Conservation (phyloP, 2,797 vertebrate genomes). For the Rhabdomys pumilio region DNA sequence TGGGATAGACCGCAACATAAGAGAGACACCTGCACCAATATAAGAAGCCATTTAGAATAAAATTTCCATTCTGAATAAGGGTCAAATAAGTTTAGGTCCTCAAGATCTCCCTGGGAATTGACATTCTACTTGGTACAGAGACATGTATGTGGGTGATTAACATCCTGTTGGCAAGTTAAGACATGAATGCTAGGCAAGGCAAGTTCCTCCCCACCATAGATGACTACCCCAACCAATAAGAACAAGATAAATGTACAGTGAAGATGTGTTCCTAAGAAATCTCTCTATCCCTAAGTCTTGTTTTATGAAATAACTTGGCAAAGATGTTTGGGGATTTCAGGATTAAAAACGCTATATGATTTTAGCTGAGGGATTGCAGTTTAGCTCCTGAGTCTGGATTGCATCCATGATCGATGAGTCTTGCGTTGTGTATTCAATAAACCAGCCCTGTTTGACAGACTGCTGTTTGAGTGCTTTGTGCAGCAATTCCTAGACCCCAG, state of each 20-base stretch:
- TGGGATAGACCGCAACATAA: neutral
- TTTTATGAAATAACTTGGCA: neutral
- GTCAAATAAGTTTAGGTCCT: neutral
- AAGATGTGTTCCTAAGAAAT: neutral
- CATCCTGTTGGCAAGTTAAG: neutral
- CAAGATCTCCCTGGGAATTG: neutral
- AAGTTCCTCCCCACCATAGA: no score
- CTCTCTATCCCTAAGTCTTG: no score
- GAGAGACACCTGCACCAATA: neutral
- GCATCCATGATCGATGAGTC: neutral
- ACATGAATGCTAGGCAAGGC: neutral
- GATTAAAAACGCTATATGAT: neutral
- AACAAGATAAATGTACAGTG: neutral
- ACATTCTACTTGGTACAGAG: neutral
- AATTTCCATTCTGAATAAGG: neutral
- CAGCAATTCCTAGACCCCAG: neutral
- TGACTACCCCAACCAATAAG: neutral
- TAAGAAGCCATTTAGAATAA: neutral
- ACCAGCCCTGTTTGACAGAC: neutral
- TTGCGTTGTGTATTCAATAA: neutral
- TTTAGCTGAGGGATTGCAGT: neutral
- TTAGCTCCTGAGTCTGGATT: neutral
- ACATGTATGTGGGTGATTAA: neutral
- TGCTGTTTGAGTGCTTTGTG: neutral
- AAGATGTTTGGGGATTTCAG: neutral